phyloP scores from a whole-genome alignment of 2,113 vertebrate genomes.

The Otis tarda region DNA sequence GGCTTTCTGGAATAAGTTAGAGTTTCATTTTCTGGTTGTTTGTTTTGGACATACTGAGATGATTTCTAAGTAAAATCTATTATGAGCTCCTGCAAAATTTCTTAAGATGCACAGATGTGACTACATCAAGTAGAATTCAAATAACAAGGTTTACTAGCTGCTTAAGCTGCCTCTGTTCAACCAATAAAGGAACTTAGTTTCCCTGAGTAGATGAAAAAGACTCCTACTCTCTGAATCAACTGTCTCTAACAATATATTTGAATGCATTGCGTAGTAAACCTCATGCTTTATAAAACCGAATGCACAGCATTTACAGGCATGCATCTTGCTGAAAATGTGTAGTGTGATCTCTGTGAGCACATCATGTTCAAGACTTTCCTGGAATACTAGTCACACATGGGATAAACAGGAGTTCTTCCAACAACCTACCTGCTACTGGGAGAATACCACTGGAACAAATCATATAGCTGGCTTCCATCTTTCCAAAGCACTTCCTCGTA shows the following conservation, averaged over 20 bases:
- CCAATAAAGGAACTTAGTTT: neutral
- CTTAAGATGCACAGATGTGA: neutral
- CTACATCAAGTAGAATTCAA: neutral
- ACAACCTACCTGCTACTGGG: neutral
- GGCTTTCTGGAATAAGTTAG: neutral
- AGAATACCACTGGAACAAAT: neutral
- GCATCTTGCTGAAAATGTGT: neutral
- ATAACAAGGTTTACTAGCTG: neutral
- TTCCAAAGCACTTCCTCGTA: neutral
- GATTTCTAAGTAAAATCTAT: neutral
- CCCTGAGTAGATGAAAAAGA: neutral
- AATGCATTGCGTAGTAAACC: neutral
- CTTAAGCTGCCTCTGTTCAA: neutral
- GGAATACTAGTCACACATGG: neutral
- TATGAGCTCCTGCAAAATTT: neutral
- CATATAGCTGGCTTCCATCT: neutral
- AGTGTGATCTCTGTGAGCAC: neutral
- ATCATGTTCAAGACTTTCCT: neutral
- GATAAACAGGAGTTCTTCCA: neutral
- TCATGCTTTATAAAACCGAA: neutral
- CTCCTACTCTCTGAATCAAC: neutral
- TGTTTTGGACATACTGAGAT: neutral
- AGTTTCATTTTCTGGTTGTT: neutral
- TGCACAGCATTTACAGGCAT: neutral
- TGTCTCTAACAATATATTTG: neutral